Base-by-base conservation (phyloP, 2,113 vertebrate species). In the Anhinga anhinga region DNA sequence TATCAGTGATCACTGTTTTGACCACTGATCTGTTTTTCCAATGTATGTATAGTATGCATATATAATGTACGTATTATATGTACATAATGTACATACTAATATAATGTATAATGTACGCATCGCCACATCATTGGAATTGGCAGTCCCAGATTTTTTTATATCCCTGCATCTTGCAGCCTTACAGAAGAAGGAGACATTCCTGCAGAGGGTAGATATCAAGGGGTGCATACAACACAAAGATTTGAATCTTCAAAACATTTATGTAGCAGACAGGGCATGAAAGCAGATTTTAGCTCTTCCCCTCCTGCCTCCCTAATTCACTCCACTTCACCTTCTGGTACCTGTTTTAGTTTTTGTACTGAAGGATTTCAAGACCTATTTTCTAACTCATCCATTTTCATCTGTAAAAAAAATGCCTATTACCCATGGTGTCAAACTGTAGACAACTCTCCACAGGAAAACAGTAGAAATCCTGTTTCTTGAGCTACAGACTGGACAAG, bases 21-120 rank as follows among this genome's bases (percentile, higher is more conserved):
- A 58, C 73, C 25, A 76, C 7, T 50, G 32, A 50, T 29, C 12
- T 67, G 5, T 58, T 50, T 71, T 76, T 88, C 42, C 40, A 83
- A 40, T 7, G 4, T 14, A 12, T 56, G 18, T 42, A 73, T 23
- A 82, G 77, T 14, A 56, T 20, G 10, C 6, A 67, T 30, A 78
- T 47, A 50, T 23, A 69, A 66, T 6, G 15, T 5, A 42, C 4
- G 4, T 44, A 11, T 44, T 21, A 6, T 22, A 56, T 18, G 13
- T 34, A 81, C 34, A 42, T 25, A 30, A 34, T 26, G 9, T 40
- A 62, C 10, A 12, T n/a, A 76, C 13, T 82, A 65, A 53, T 47
- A 29, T 5, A 84, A 38, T 0, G 0, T 15, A 15, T 18, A 63
- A n/a, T 50, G 27, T 58, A 32, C 13, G 9, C 15, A 27, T n/a